A percentile compares a stretch with the other conserved stretches of the same genome.
phyloP scores from a whole-genome alignment of 2,113 vertebrate species.

The Silurus meridionalis region DNA sequence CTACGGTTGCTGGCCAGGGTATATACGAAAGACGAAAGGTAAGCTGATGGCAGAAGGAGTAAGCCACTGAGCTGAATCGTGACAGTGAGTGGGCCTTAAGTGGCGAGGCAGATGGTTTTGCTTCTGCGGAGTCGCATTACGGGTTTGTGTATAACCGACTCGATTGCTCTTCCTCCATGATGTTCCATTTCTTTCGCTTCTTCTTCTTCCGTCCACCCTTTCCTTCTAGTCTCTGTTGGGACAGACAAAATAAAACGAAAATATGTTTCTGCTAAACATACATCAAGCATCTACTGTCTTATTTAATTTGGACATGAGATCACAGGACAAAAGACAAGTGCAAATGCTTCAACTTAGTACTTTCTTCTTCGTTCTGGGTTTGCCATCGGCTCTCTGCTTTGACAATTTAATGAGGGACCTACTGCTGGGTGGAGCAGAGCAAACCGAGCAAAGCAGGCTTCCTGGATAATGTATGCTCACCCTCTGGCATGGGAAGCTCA shows the following conservation, averaged over 20 bases:
- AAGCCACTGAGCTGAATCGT: background rate
- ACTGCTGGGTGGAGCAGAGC: background rate
- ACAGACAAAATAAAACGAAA: background rate
- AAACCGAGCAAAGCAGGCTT: background rate
- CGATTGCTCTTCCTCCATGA: background rate
- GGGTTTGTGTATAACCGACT: background rate
- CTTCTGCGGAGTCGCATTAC: background rate
- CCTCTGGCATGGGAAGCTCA: background rate
- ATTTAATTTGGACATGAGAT: background rate
- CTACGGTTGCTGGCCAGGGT: background rate
- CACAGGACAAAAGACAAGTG: background rate
- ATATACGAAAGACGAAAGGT: background rate
- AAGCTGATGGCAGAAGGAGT: background rate
- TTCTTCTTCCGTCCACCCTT: background rate
- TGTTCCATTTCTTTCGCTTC: background rate
- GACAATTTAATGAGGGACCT: background rate
- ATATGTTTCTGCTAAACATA: background rate
- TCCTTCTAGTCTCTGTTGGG: background rate
- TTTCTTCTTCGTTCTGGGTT: background rate
- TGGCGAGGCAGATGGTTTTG: slow-evolving; percentile 21
- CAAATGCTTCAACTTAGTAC: background rate
- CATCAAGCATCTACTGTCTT: background rate
- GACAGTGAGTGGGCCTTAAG: slow-evolving; percentile 9
- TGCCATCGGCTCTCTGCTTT: background rate
- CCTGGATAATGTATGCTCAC: background rate